Percentiles rank a stretch among this genome's conserved stretches.
These are phyloP conservation scores for Albula glossodonta DNA, from an alignment of 2,113 vertebrate genomes.

Conservation along the genomic window DNA sequence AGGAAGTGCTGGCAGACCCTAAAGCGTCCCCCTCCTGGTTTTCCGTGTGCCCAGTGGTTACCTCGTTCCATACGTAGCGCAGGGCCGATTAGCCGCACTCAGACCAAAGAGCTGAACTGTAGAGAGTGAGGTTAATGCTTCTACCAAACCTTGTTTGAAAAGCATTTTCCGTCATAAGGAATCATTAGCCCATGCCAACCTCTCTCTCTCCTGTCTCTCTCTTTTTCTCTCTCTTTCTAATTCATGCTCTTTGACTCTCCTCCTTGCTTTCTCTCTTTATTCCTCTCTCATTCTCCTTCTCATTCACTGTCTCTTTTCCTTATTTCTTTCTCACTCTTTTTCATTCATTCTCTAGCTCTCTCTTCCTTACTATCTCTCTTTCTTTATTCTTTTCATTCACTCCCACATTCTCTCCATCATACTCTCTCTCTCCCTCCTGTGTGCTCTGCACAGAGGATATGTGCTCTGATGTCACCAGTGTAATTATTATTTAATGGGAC, in stretches of 20 bases:
- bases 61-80: background rate
- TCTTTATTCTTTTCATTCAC: background rate
- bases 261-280: constrained; percentile 27
- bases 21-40: background rate
- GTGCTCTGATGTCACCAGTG: constrained; percentile 39
- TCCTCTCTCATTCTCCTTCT: constrained; percentile 19
- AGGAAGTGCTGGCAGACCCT: background rate
- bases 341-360: constrained; percentile 20
- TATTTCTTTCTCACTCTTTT: constrained; percentile 18
- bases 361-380: constrained; percentile 40
- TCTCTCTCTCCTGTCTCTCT: background rate
- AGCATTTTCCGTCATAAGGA: constrained; percentile 28
- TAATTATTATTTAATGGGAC: constrained; percentile 47
- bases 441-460: background rate
- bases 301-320: background rate
- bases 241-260: constrained; percentile 32
- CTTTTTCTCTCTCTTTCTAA: constrained; percentile 36
- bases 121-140: constrained; percentile 24
- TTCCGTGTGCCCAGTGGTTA: background rate
- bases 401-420: constrained; percentile 7
- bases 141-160: background rate
- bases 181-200: constrained; percentile 23
- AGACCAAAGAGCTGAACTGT: constrained; percentile 7
- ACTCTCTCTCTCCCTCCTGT: constrained; percentile 39
- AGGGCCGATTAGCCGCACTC: background rate